Percentiles rank a stretch among this genome's conserved stretches.
Conservation (phyloP, 2,113 vertebrate genomes). For the Corapipo altera region DNA sequence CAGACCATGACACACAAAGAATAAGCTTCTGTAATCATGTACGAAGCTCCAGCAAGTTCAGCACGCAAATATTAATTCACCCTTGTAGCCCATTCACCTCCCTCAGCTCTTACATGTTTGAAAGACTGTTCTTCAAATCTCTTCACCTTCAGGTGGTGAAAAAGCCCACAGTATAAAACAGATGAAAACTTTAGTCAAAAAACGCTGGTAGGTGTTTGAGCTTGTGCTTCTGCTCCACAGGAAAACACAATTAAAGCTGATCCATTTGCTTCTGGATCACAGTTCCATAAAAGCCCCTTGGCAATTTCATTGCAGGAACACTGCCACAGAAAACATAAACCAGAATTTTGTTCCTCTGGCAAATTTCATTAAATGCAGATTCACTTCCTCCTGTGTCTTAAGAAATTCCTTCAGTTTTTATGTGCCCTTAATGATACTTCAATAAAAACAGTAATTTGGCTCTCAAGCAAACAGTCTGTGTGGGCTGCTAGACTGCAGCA, state of each 20-base stretch:
- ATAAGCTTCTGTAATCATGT: background rate
- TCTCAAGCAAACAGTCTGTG: background rate
- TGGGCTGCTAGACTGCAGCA: background rate
- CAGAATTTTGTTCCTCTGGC: background rate
- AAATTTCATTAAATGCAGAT: conserved; percentile 1
- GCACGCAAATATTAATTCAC: background rate
- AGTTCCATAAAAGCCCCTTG: background rate
- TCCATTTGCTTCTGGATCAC: background rate
- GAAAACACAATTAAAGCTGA: conserved; percentile 10
- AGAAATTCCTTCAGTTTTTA: background rate
- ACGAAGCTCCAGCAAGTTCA: background rate
- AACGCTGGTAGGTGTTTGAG: background rate
- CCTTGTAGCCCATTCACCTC: background rate
- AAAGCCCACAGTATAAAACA: background rate
- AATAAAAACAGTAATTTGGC: background rate
- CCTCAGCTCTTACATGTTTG: background rate
- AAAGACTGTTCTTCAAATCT: background rate
- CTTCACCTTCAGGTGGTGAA: background rate
- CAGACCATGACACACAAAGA: background rate
- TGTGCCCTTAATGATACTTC: background rate
- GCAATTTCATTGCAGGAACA: background rate
- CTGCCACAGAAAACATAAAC: background rate
- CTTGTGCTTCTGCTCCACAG: background rate
- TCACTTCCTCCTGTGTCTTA: background rate
- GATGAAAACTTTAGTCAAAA: background rate